Percentiles rank a stretch among this genome's conserved stretches.
Evolutionary conservation across 2,888 invertebrate genomes (phyloP).

Genomic region (Apodemia mormo): DNA sequence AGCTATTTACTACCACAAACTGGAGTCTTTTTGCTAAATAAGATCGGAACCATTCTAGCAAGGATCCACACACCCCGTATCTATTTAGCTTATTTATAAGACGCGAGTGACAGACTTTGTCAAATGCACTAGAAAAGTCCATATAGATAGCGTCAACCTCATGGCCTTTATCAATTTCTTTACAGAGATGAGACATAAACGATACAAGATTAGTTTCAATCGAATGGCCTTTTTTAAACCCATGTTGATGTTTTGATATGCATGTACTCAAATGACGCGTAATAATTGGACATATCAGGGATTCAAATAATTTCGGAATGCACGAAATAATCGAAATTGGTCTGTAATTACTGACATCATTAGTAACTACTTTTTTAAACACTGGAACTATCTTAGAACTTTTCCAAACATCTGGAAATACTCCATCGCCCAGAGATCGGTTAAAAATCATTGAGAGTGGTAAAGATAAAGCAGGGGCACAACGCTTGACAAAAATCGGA

Average conservation of each 20-base stretch:
- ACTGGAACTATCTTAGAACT: constrained; percentile 9
- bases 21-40: no score
- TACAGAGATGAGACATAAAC: no score
- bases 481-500: constrained; percentile 3
- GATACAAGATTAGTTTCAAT: constrained; percentile 10
- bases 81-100: no score
- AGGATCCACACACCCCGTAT: no score
- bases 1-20: no score
- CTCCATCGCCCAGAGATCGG: not conserved
- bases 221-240: constrained; percentile 3
- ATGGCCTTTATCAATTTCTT: no score
- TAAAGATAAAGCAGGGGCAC: not conserved
- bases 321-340: constrained; percentile 12
- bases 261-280: no score
- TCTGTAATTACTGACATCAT: constrained; percentile 8
- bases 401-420: constrained; percentile 3
- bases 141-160: no score
- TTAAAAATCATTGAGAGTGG: not conserved
- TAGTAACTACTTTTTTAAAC: no score
- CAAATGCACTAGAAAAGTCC: no score
- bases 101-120: no score
- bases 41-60: no score
- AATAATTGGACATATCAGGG: not conserved
- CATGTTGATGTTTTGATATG: constrained; percentile 5
- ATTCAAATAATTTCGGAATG: not conserved